Evolutionary conservation across 2,888 invertebrate species (phyloP).

Genomic region (Eremobia ochroleuca): DNA sequence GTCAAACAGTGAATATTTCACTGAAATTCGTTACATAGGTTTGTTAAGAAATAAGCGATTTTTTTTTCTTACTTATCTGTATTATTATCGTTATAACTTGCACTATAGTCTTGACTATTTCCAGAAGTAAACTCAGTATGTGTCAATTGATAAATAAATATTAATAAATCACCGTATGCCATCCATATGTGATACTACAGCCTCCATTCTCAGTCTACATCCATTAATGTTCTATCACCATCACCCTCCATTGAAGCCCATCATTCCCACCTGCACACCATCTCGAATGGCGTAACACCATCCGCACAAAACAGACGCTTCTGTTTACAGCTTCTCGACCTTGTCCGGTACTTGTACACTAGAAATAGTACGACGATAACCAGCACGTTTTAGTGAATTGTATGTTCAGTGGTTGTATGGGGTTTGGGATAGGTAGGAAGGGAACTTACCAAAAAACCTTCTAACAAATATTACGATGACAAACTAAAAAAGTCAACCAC

Average conservation of each 20-base stretch:
- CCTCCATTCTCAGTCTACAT: background rate
- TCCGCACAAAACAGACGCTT: slow-evolving; percentile 58
- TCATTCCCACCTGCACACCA: slow-evolving; percentile 34
- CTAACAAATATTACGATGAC: background rate
- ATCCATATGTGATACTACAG: background rate
- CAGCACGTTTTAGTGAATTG: slow-evolving; percentile 26
- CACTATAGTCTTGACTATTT: background rate
- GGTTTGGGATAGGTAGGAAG: background rate
- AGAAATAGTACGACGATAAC: slow-evolving; percentile 63
- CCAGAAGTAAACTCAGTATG: background rate
- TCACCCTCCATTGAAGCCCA: slow-evolving; percentile 20
- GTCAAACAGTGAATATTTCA: background rate
- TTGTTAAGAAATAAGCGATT: background rate
- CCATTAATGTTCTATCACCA: slow-evolving; percentile 10
- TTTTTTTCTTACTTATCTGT: background rate
- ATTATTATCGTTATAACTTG: background rate
- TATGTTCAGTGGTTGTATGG: background rate
- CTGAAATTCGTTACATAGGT: background rate
- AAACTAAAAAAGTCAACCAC: background rate
- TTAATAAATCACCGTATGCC: background rate
- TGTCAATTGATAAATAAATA: background rate
- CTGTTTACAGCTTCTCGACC: slow-evolving; percentile 64
- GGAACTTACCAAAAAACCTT: background rate
- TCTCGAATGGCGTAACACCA: slow-evolving; percentile 29
- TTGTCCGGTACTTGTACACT: slow-evolving; percentile 59